Evolutionary conservation across 1,140 invertebrate species (phyloP).

Genomic region (Harlomillsia oculata): DNA sequence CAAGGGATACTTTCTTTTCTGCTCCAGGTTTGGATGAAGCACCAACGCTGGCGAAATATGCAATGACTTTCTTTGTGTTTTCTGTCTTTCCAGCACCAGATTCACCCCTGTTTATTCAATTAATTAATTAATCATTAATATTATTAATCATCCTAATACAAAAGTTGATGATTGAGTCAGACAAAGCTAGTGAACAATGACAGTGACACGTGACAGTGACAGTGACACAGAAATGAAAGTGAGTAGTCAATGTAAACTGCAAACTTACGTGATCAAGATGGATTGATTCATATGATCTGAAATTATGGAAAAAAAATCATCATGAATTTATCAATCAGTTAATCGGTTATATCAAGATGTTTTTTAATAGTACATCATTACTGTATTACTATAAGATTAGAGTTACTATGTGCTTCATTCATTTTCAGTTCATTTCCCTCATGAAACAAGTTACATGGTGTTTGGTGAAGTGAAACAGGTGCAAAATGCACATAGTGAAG

Average conservation of each 20-base stretch:
- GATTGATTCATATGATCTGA: slow-evolving; percentile 48
- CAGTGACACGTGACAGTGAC: no score
- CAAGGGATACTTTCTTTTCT: slow-evolving; percentile 38
- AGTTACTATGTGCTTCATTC: no score
- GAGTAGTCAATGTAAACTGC: background rate
- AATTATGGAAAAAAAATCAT: slow-evolving; percentile 32
- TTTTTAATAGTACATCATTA: background rate
- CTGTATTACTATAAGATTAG: background rate
- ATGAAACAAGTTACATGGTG: no score
- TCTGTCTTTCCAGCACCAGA: slow-evolving; percentile 55
- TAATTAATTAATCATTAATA: no score
- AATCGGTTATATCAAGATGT: background rate
- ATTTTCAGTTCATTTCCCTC: no score
- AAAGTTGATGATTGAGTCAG: no score
- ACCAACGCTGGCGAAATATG: slow-evolving; percentile 47
- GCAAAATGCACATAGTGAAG: no score
- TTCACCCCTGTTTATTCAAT: slow-evolving; percentile 50
- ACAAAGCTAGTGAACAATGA: background rate
- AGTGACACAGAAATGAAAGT: background rate
- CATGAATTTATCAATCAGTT: no score
- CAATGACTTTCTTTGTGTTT: slow-evolving; percentile 55
- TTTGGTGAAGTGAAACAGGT: no score
- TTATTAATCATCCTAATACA: background rate
- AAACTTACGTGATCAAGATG: slow-evolving; percentile 49
- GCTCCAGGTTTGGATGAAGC: slow-evolving; percentile 37